Evolutionary conservation across 2,888 invertebrate species (phyloP), one percentile per base, ranked within the genome.

Genomic region (Tryphoninae sp.): DNA sequence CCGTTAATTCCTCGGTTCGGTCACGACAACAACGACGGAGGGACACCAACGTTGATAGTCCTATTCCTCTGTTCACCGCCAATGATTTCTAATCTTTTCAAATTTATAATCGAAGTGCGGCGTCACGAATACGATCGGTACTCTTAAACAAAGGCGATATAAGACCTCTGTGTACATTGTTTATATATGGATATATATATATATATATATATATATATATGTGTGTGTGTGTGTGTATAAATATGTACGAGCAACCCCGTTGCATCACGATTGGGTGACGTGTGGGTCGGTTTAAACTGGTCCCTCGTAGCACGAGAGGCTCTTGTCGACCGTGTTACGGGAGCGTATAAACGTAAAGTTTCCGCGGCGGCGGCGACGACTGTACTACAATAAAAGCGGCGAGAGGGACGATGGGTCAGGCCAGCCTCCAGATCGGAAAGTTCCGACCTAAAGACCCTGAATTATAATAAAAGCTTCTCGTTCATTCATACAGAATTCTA

Each of bases 181-280:
- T 16, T 53, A 68, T 67, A 33, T 67, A 22, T 40, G 62, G 45
- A 49, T 73, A 65, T 58, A 55, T 61, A 22, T 19, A 61, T 19
- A 19, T 19, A 19, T 26, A 22, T 53, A 33, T 53, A 68, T 67
- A 33, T 67, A 22, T 40, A 73, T 59, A 49, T 72, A 65, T 58
- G 42, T 61, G n/a, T 19, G 49, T 61, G n/a, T 19, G 49, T 26
- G n/a, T 59, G 7, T 8, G 7, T 16, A 22, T 22, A 23, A 1
- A 7, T 22, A 45, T 75, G 59, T 40, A 22, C 67, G 71, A 22
- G 40, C 33, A 77, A 76, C 65, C 67, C 78, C 64, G 75, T 55
- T 22, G 86, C 86, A 89, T 89, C 89, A 89, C 89, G 89, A 89
- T 89, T 89, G 86, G 89, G 86, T 89, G 89, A 89, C 89, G 86